These are phyloP conservation scores for Limosa lapponica DNA, from an alignment of 2,797 vertebrate species.

Conservation along the genomic window DNA sequence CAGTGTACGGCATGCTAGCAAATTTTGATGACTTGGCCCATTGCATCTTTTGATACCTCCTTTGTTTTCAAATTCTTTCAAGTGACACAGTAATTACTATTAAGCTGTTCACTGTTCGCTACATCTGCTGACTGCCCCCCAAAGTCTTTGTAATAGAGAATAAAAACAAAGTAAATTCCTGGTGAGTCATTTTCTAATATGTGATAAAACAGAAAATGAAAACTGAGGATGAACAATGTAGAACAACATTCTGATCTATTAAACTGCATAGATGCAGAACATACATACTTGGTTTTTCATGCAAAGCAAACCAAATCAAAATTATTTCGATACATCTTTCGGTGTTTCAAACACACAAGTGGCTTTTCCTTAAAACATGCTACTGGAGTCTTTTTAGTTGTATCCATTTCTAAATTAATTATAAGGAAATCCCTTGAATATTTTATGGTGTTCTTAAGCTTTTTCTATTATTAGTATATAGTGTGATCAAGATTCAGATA, in stretches of 20 bases:
- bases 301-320: neutral
- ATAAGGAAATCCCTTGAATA: neutral
- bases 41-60: neutral
- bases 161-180: neutral
- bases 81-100: constrained; percentile 9
- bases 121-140: neutral
- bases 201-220: neutral
- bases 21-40: neutral
- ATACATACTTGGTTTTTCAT: neutral
- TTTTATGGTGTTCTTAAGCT: neutral
- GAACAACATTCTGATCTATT: neutral
- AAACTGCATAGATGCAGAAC: neutral
- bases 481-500: neutral
- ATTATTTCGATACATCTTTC: neutral
- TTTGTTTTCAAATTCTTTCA: constrained; percentile 33
- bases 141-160: neutral
- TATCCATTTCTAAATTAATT: neutral
- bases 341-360: neutral
- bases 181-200: neutral
- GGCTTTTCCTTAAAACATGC: neutral
- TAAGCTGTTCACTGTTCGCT: neutral
- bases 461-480: neutral
- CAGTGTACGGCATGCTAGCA: neutral
- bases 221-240: neutral
- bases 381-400: neutral